Evolutionary conservation across 92 coral and sea anemone species (phyloP).

Genomic region (Bergia sp.): DNA sequence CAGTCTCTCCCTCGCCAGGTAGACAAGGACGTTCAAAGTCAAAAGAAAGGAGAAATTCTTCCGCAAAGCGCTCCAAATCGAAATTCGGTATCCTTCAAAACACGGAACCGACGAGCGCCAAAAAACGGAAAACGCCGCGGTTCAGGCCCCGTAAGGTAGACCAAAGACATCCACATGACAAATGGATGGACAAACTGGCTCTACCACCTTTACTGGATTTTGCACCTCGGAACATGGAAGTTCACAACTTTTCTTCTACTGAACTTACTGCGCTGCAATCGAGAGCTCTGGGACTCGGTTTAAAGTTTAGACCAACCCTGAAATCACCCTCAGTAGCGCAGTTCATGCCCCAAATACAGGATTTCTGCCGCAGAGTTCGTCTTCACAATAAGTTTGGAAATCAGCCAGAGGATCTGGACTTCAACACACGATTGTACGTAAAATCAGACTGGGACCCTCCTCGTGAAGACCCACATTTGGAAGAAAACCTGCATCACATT

Average conservation of each 20-base stretch:
- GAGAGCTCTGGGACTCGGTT: slow-evolving; percentile 8
- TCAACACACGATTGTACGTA: slow-evolving; percentile 51
- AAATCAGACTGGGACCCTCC: background rate
- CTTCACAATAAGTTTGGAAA: background rate
- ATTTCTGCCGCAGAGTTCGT: too few relatives aligned
- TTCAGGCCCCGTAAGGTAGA: slow-evolving; percentile 10
- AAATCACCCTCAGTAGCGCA: too few relatives aligned
- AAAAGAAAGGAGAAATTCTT: slow-evolving; percentile 8
- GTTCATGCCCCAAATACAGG: slow-evolving; percentile 1
- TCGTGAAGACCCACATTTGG: slow-evolving; percentile 36
- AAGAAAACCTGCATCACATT: slow-evolving; percentile 50
- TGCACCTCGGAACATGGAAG: too few relatives aligned
- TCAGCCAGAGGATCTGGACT: slow-evolving; percentile 40
- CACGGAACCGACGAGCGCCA: slow-evolving; percentile 3
- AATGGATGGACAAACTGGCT: slow-evolving; percentile 20
- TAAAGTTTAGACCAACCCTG: background rate
- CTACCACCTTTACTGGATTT: slow-evolving; percentile 23
- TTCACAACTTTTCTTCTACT: slow-evolving; percentile 25
- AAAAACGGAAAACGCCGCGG: slow-evolving; percentile 9
- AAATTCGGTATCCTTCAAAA: background rate
- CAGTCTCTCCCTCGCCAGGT: background rate
- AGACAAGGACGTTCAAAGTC: slow-evolving; percentile 8
- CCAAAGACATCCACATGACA: slow-evolving; percentile 8
- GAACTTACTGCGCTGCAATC: slow-evolving; percentile 14
- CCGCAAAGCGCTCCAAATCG: background rate